These are phyloP conservation scores for Drosophila tropicalis DNA, from an alignment of 1,140 invertebrate species.

Conservation along the genomic window DNA sequence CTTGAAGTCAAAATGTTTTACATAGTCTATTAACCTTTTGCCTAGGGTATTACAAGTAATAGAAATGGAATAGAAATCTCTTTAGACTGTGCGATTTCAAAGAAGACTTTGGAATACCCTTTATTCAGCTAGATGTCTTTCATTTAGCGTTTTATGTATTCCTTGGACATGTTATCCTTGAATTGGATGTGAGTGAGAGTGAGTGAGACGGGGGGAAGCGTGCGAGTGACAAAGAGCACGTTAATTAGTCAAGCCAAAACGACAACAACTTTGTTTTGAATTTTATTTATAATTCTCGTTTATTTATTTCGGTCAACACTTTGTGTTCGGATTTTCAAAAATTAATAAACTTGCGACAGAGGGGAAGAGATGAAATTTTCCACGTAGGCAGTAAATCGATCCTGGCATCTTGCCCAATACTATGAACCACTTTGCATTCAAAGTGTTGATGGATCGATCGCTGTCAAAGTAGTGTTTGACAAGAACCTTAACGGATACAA, in stretches of 20 bases:
- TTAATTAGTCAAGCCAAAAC: conserved; percentile 58
- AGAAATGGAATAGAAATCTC: too few species aligned
- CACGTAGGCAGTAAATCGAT: conserved; percentile 20
- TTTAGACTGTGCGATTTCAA: too few species aligned
- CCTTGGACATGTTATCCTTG: too few species aligned
- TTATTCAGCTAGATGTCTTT: too few species aligned
- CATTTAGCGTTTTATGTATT: too few species aligned
- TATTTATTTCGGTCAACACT: conserved; percentile 73
- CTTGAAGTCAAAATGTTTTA: too few species aligned
- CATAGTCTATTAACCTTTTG: too few species aligned
- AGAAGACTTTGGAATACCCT: too few species aligned
- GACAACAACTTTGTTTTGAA: conserved; percentile 63
- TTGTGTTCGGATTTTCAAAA: conserved; percentile 49
- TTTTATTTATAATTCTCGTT: conserved; percentile 32
- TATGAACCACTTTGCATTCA: conserved; percentile 14
- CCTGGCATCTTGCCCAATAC: conserved; percentile 34
- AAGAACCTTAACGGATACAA: conserved; percentile 42
- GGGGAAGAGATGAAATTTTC: conserved; percentile 36
- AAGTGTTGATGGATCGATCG: conserved; percentile 44
- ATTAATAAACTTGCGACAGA: conserved; percentile 46
- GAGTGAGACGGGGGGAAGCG: neutral
- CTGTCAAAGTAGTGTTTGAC: conserved; percentile 55
- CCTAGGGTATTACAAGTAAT: too few species aligned
- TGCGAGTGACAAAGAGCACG: conserved; percentile 31
- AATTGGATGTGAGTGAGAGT: neutral